These are phyloP conservation scores for Drosophila niveifrons DNA, from an alignment of 2,888 invertebrate species.

Conservation along the genomic window DNA sequence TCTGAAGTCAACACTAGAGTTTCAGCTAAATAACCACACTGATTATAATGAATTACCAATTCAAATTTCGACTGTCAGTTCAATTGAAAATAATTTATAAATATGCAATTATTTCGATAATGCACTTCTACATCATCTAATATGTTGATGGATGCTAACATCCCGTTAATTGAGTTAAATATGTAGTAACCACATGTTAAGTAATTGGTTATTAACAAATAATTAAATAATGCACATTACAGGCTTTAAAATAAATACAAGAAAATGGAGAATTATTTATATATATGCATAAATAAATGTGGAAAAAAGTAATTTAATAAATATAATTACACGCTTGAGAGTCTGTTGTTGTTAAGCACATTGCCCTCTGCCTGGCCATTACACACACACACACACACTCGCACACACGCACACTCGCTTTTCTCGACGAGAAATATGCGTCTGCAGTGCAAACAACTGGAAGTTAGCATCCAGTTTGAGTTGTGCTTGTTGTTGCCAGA, in stretches of 20 bases:
- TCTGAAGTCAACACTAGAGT: too few species aligned
- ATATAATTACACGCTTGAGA: slow-evolving; percentile 43
- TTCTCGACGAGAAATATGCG: slow-evolving; percentile 47
- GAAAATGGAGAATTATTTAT: background rate
- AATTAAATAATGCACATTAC: background rate
- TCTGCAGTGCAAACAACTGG: slow-evolving; percentile 65
- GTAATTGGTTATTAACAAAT: slow-evolving; percentile 7
- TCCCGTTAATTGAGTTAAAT: background rate
- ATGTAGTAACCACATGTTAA: background rate
- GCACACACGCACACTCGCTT: background rate
- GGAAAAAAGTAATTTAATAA: slow-evolving; percentile 16
- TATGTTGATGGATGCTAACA: background rate
- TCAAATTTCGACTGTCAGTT: too few species aligned
- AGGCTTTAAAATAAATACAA: background rate
- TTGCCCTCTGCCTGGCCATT: slow-evolving; percentile 12
- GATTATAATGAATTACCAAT: too few species aligned
- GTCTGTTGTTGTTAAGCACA: slow-evolving; percentile 19
- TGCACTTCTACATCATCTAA: background rate
- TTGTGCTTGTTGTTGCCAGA: slow-evolving; percentile 36
- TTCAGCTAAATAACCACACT: too few species aligned
- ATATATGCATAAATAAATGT: background rate
- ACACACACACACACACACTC: background rate
- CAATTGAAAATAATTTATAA: background rate
- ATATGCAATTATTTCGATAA: background rate
- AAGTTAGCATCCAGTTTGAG: slow-evolving; percentile 43